Conservation (phyloP, 53 echinoderm and acorn worm genomes). For the Arbacia lixula region DNA sequence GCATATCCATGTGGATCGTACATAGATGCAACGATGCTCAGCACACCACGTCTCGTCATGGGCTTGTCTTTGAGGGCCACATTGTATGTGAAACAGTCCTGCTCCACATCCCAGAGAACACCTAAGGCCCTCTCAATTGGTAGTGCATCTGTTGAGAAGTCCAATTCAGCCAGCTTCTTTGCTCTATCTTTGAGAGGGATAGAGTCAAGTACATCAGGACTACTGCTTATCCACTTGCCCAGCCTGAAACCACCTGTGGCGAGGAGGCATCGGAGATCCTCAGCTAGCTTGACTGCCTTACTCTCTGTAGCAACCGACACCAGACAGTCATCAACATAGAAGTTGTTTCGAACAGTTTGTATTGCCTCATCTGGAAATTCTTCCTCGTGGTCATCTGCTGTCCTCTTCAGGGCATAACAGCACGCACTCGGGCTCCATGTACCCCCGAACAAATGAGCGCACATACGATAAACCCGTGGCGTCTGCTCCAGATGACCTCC, state of each 20-base stretch:
- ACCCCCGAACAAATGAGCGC: conserved; percentile 70
- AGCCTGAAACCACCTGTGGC: conserved; percentile 63
- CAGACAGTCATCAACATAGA: conserved; percentile 80
- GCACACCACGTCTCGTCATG: conserved; percentile 53
- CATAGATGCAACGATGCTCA: conserved; percentile 52
- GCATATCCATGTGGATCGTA: conserved; percentile 69
- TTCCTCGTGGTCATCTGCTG: conserved; percentile 57
- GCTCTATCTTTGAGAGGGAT: conserved; percentile 56
- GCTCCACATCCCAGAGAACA: conserved; percentile 66
- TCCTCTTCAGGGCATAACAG: conserved; percentile 48
- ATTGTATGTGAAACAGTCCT: conserved; percentile 48
- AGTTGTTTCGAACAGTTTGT: conserved; percentile 46
- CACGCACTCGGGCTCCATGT: conserved; percentile 66
- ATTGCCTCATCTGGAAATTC: conserved; percentile 39
- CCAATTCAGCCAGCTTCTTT: conserved; percentile 59
- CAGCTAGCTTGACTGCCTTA: conserved; percentile 51
- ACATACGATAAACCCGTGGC: conserved; percentile 68
- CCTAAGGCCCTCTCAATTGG: conserved; percentile 71
- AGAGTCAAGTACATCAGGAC: background rate
- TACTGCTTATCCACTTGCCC: conserved; percentile 74
- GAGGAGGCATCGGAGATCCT: conserved; percentile 19
- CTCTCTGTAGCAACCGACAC: conserved; percentile 62
- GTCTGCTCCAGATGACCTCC: conserved; percentile 50
- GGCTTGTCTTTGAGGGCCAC: conserved; percentile 34
- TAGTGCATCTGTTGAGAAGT: conserved; percentile 35